Percentiles rank a stretch among this genome's conserved stretches.
Evolutionary conservation across 2,888 invertebrate species (phyloP).

Genomic region (Eucera pruinosa): DNA sequence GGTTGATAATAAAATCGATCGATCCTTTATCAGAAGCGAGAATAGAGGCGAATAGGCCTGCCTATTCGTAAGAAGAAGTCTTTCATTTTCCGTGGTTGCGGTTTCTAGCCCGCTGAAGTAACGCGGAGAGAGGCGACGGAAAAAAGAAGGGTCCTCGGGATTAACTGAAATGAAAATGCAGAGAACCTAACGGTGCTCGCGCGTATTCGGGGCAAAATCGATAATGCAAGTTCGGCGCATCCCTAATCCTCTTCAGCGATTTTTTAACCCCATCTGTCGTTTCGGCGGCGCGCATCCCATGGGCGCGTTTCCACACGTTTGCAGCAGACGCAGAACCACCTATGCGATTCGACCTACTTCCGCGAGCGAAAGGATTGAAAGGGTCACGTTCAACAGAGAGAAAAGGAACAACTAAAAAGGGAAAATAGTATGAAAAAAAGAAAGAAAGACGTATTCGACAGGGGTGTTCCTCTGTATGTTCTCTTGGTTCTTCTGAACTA

Average conservation of each 20-base stretch:
- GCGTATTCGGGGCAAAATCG: slow-evolving; percentile 65
- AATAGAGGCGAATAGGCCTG: slow-evolving; percentile 11
- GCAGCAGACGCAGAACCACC: slow-evolving; percentile 63
- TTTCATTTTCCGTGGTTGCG: slow-evolving; percentile 46
- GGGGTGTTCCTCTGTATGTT: slow-evolving; percentile 51
- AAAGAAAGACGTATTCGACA: slow-evolving; percentile 35
- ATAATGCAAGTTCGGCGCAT: slow-evolving; percentile 77
- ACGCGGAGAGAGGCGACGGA: slow-evolving; percentile 20
- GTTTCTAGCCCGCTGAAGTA: slow-evolving; percentile 37
- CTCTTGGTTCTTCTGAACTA: slow-evolving; percentile 58
- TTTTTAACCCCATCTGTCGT: slow-evolving; percentile 84
- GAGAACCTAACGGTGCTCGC: slow-evolving; percentile 61
- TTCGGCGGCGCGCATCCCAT: slow-evolving; percentile 62
- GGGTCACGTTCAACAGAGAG: slow-evolving; percentile 27
- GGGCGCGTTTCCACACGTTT: slow-evolving; percentile 73
- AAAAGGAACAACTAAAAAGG: slow-evolving; percentile 19
- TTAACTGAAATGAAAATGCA: slow-evolving; percentile 80
- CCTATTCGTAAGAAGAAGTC: slow-evolving; percentile 17
- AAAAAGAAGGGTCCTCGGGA: slow-evolving; percentile 67
- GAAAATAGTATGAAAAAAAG: slow-evolving; percentile 21
- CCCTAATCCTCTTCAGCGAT: slow-evolving; percentile 84
- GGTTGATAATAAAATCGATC: neutral
- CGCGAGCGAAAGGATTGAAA: slow-evolving; percentile 73
- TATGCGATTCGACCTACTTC: slow-evolving; percentile 76
- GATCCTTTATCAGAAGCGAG: slow-evolving; percentile 4